Conservation (phyloP, 1,140 invertebrate species). For the Temnothorax nylanderi region DNA sequence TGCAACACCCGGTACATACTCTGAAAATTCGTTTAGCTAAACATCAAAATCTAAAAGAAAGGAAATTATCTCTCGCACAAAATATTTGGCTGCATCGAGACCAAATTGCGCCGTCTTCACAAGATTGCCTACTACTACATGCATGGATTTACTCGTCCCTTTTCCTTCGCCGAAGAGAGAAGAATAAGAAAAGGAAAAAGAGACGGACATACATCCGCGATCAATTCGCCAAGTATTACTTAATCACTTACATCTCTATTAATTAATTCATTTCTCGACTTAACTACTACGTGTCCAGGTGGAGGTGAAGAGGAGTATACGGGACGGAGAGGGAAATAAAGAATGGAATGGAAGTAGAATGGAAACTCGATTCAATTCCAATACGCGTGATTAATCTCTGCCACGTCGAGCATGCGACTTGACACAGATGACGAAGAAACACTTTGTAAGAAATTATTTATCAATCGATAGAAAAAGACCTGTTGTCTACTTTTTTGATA, state of each 20-base stretch:
- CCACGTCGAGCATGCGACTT: constrained; percentile 5
- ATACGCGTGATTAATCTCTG: background rate
- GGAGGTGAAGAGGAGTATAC: background rate
- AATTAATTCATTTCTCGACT: constrained; percentile 24
- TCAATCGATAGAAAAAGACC: no score
- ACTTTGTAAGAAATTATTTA: no score
- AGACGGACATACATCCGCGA: background rate
- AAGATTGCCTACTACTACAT: background rate
- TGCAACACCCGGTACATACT: background rate
- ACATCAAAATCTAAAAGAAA: constrained; percentile 54
- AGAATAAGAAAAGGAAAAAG: background rate
- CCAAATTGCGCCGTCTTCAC: background rate
- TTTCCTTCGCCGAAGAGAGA: background rate
- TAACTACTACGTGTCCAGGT: background rate
- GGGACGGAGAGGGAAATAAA: background rate
- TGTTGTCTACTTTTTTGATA: background rate
- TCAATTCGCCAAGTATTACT: background rate
- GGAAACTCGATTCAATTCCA: constrained; percentile 53
- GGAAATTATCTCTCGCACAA: constrained; percentile 18
- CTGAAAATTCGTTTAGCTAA: constrained; percentile 41
- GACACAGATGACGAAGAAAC: background rate
- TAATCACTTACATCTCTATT: constrained; percentile 11
- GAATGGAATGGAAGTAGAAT: background rate
- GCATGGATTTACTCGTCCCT: background rate
- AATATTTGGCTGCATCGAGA: background rate